These are phyloP conservation scores for Platycheirus rosarum DNA, from an alignment of 2,888 invertebrate species.

Conservation along the genomic window DNA sequence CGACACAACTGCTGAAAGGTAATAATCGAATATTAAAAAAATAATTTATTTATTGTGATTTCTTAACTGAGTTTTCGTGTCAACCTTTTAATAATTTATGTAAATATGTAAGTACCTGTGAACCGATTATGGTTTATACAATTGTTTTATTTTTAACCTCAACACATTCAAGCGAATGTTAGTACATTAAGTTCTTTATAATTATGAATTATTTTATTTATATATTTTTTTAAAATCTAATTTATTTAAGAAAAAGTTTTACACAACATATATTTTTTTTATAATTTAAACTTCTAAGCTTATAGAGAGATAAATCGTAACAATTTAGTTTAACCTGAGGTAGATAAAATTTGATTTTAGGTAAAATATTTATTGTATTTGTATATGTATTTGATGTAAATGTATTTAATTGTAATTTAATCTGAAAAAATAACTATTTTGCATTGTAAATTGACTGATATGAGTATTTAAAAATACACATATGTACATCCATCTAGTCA, in stretches of 20 bases:
- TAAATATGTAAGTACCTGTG: constrained; percentile 76
- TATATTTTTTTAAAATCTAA: constrained; percentile 16
- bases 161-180: not conserved
- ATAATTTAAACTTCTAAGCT: constrained; percentile 9
- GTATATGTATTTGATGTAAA: constrained; percentile 53
- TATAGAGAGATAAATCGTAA: not conserved
- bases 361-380: constrained; percentile 57
- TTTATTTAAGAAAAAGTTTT: constrained; percentile 33
- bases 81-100: constrained; percentile 64
- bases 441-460: constrained; percentile 64
- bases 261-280: constrained; percentile 31
- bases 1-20: constrained; percentile 61
- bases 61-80: constrained; percentile 20
- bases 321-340: constrained; percentile 5
- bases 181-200: not conserved
- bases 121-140: constrained; percentile 50
- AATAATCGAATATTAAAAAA: constrained; percentile 47
- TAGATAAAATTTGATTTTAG: constrained; percentile 70
- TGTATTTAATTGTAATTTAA: constrained; percentile 54
- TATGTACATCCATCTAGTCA: constrained; percentile 60
- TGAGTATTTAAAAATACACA: constrained; percentile 26
- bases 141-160: constrained; percentile 24
- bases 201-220: constrained; percentile 2
- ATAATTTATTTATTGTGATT: constrained; percentile 32
- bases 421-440: constrained; percentile 49